Conservation (phyloP, 2,888 invertebrate species). For the Eutolmus rufibarbis region DNA sequence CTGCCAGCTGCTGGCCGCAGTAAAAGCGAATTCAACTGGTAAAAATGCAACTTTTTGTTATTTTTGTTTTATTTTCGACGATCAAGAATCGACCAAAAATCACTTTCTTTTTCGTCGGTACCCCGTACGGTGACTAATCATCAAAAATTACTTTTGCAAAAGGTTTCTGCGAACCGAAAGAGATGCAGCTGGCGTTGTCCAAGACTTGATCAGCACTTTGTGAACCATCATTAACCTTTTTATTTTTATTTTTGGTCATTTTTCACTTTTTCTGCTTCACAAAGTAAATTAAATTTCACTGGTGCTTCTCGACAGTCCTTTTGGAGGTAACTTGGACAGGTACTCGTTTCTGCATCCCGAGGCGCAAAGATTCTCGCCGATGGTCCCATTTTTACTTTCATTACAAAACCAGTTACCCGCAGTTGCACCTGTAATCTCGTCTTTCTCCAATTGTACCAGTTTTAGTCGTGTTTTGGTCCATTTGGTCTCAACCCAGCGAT, state of each 20-base stretch:
- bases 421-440: neutral
- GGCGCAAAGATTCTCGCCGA: neutral
- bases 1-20: neutral
- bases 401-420: neutral
- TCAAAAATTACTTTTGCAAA: neutral
- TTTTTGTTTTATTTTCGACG: neutral
- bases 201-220: neutral
- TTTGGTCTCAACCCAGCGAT: neutral
- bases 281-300: constrained; percentile 13
- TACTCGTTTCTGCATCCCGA: neutral
- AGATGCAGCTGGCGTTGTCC: neutral
- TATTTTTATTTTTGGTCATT: neutral
- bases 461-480: constrained; percentile 4
- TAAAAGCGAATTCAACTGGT: neutral
- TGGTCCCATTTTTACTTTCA: constrained; percentile 25
- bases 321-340: neutral
- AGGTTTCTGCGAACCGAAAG: neutral
- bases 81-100: neutral
- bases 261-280: neutral
- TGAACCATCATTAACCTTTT: neutral
- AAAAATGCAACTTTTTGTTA: neutral
- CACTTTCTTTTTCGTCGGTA: constrained; percentile 4
- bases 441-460: neutral
- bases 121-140: neutral
- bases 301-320: neutral